Conservation (phyloP, 2,797 vertebrate species). For the Borostomias antarcticus region DNA sequence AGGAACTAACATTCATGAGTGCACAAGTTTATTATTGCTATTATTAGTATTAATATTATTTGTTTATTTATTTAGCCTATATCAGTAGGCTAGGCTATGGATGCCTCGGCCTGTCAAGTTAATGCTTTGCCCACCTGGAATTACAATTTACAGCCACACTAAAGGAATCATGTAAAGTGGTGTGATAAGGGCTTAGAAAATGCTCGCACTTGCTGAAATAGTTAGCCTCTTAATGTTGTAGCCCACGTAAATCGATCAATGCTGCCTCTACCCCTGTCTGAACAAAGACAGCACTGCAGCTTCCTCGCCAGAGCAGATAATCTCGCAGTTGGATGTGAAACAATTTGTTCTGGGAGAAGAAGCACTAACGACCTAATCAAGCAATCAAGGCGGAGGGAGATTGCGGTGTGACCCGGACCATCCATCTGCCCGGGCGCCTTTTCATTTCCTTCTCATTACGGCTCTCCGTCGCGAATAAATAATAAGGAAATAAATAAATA, state of each 20-base stretch:
- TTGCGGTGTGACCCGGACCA: constrained; percentile 94
- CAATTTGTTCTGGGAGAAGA: constrained; percentile 91
- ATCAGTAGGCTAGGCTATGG: too few relatives aligned
- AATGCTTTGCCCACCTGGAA: too few relatives aligned
- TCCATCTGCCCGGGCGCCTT: constrained; percentile 93
- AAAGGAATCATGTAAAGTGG: neutral
- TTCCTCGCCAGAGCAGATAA: constrained; percentile 76
- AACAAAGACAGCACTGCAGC: constrained; percentile 49
- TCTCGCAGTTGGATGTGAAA: constrained; percentile 95
- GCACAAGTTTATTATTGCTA: too few relatives aligned
- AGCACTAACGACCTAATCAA: constrained; percentile 99
- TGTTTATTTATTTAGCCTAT: too few relatives aligned
- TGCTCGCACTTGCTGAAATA: constrained; percentile 11
- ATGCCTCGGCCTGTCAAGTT: too few relatives aligned
- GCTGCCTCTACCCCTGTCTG: constrained; percentile 73
- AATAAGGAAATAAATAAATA: constrained; percentile 68
- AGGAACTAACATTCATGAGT: too few relatives aligned
- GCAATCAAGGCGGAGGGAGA: constrained; percentile 95
- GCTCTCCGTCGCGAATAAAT: constrained; percentile 69
- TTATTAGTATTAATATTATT: too few relatives aligned
- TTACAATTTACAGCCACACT: too few relatives aligned
- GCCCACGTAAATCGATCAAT: constrained; percentile 83
- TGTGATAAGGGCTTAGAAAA: neutral
- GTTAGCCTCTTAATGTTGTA: constrained; percentile 33
- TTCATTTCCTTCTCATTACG: constrained; percentile 91